These are phyloP conservation scores for Nesospiza acunhae DNA, from an alignment of 2,113 vertebrate genomes.

Conservation along the genomic window DNA sequence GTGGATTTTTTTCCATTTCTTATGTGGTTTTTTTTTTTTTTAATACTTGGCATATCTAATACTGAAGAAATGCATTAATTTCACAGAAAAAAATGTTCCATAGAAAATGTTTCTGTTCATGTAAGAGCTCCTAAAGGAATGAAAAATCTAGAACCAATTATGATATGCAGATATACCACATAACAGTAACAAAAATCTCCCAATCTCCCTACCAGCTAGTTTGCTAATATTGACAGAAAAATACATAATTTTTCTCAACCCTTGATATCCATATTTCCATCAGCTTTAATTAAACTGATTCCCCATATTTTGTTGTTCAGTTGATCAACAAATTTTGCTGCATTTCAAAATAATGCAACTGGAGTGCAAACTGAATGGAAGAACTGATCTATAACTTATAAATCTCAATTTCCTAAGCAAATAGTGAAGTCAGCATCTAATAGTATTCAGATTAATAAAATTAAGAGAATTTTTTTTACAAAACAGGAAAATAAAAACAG, in stretches of 20 bases:
- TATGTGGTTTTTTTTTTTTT: neutral
- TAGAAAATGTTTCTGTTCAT: neutral
- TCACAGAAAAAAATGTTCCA: neutral
- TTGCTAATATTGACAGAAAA: neutral
- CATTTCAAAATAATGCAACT: neutral
- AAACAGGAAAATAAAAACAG: neutral
- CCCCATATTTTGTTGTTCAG: neutral
- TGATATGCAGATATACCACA: neutral
- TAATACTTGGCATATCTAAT: neutral
- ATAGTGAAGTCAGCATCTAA: neutral
- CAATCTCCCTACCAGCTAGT: neutral
- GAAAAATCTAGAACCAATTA: neutral
- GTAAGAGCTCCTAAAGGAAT: neutral
- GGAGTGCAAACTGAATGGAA: neutral
- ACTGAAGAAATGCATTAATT: neutral
- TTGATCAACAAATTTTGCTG: neutral
- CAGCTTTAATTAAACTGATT: neutral
- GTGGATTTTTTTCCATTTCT: neutral
- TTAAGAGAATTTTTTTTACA: neutral
- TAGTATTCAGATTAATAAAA: neutral
- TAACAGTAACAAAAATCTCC: neutral
- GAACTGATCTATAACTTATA: neutral
- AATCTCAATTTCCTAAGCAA: neutral
- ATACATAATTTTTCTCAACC: neutral
- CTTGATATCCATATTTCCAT: neutral